Evolutionary conservation across 2,113 vertebrate genomes (phyloP).

Genomic region (Chloroceryle aenea): DNA sequence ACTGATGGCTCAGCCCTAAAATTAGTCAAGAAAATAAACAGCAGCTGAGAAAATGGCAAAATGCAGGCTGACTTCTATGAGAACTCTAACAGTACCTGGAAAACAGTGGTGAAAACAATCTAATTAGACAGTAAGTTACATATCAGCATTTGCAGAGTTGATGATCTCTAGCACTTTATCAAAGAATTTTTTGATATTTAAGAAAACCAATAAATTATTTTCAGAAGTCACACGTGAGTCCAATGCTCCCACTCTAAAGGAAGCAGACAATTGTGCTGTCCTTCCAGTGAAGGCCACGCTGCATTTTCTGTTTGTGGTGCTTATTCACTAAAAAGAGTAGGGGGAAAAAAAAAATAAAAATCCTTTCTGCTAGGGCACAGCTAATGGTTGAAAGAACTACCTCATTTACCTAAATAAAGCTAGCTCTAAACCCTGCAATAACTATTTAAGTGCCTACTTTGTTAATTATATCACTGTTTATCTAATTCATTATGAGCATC

Average conservation of each 20-base stretch:
- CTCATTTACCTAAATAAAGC: constrained; percentile 37
- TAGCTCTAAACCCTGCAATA: constrained; percentile 17
- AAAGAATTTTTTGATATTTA: neutral
- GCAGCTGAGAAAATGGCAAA: neutral
- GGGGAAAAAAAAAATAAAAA: neutral
- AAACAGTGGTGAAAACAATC: neutral
- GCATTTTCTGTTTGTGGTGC: neutral
- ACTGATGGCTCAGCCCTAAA: neutral
- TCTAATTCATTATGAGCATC: constrained; percentile 5
- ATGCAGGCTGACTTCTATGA: fast-evolving
- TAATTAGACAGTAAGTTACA: neutral
- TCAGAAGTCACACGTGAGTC: neutral
- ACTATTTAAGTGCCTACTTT: constrained; percentile 1
- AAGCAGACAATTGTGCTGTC: neutral
- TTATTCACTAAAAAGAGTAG: neutral
- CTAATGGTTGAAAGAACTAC: neutral
- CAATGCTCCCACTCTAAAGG: neutral
- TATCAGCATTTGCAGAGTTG: neutral
- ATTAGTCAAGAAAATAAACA: neutral
- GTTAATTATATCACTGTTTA: constrained; percentile 49
- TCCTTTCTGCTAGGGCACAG: neutral
- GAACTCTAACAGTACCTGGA: neutral
- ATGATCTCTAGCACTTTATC: neutral
- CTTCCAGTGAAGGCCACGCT: neutral
- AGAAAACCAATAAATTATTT: neutral